Evolutionary conservation across 2,113 vertebrate genomes (phyloP).

Genomic region (Xiphophorus hellerii): DNA sequence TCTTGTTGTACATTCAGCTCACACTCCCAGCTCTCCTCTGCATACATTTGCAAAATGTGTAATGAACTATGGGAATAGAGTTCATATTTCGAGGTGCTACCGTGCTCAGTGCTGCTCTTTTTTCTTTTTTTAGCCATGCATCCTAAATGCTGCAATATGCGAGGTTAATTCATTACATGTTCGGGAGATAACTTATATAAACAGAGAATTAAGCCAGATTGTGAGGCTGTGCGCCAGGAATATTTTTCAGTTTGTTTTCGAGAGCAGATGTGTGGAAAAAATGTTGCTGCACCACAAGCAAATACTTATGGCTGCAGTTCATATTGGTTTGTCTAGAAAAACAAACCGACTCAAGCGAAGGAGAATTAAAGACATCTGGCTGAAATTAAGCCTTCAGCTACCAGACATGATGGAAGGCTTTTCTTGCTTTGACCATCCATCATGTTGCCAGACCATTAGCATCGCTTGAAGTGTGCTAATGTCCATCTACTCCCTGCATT

Average conservation of each 20-base stretch:
- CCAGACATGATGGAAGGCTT: neutral
- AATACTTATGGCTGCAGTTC: neutral
- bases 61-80: neutral
- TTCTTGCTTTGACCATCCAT: slow-evolving; percentile 1
- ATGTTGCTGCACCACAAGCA: neutral
- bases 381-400: slow-evolving; percentile 1
- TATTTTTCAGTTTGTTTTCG: neutral
- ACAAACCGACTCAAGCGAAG: neutral
- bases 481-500: neutral
- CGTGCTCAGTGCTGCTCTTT: neutral
- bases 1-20: neutral
- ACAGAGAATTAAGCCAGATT: neutral
- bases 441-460: slow-evolving; percentile 2
- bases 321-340: neutral
- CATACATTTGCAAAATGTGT: neutral
- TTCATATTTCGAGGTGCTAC: slow-evolving; percentile 15
- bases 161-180: neutral
- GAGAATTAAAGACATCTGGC: neutral
- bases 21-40: neutral
- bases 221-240: neutral
- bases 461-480: slow-evolving; percentile 6
- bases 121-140: neutral
- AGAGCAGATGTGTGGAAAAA: neutral
- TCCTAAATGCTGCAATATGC: neutral
- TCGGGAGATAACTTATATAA: neutral